These are phyloP conservation scores for Anastrepha obliqua DNA, from an alignment of 1,140 invertebrate species.

Conservation along the genomic window DNA sequence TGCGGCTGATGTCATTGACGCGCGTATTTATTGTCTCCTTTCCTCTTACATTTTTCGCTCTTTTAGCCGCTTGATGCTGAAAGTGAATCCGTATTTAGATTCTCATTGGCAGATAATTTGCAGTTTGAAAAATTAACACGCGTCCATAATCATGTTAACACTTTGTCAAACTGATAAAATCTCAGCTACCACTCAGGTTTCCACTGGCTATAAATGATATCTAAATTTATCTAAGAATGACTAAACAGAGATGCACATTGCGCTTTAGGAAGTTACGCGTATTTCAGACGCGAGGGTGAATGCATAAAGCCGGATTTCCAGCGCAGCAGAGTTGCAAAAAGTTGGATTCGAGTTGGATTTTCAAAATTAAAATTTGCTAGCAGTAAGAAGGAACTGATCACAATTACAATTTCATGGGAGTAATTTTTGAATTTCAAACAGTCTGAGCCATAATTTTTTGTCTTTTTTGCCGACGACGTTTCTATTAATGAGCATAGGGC, in stretches of 20 bases:
- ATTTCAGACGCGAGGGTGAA: neutral
- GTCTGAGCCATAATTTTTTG: too few species aligned
- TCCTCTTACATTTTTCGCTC: neutral
- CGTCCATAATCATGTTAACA: slow-evolving; percentile 50
- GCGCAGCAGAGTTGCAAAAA: too few species aligned
- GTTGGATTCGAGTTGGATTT: too few species aligned
- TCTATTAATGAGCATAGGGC: too few species aligned
- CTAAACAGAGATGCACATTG: neutral
- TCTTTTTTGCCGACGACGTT: too few species aligned
- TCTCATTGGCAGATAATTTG: neutral
- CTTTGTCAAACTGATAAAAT: slow-evolving; percentile 40
- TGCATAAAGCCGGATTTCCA: too few species aligned
- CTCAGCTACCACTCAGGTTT: neutral
- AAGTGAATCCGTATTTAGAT: slow-evolving; percentile 35
- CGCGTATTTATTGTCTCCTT: neutral
- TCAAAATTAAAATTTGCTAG: too few species aligned
- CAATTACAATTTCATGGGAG: too few species aligned
- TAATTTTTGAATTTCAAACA: too few species aligned
- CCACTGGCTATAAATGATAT: neutral
- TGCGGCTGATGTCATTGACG: neutral
- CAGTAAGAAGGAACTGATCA: too few species aligned
- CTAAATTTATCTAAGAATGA: neutral
- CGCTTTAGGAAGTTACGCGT: neutral
- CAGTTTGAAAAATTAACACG: slow-evolving; percentile 28
- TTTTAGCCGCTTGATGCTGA: neutral